These are phyloP conservation scores for Toxostoma redivivum DNA, from an alignment of 2,113 vertebrate genomes.

Conservation along the genomic window DNA sequence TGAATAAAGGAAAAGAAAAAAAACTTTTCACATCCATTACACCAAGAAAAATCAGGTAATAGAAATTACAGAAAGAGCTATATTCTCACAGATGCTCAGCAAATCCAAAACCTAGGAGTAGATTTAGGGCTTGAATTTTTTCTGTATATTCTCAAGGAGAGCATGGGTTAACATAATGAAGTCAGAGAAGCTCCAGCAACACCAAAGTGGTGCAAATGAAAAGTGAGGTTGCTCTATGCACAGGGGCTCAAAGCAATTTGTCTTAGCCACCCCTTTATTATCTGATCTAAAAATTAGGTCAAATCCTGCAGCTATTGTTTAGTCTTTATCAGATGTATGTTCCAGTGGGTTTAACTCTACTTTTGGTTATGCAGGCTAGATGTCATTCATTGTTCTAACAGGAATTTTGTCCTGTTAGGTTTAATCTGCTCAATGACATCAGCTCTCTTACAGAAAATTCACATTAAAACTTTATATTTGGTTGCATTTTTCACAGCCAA, in stretches of 20 bases:
- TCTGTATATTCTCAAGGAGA: background rate
- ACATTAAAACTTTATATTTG: background rate
- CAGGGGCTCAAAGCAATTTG: slow-evolving; percentile 34
- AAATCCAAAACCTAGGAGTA: background rate
- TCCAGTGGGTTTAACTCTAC: background rate
- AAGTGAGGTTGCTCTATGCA: background rate
- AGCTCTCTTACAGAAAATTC: background rate
- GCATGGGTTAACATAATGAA: background rate
- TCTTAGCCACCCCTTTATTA: slow-evolving; percentile 11
- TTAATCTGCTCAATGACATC: background rate
- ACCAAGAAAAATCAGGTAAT: background rate
- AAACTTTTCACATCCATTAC: background rate
- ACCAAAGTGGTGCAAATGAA: background rate
- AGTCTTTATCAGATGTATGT: background rate
- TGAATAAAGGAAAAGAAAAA: background rate
- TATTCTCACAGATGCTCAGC: background rate
- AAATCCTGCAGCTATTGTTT: slow-evolving; percentile 36
- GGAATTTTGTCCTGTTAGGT: background rate
- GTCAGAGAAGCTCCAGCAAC: background rate
- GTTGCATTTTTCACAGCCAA: background rate
- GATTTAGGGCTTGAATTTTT: background rate
- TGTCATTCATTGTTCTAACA: background rate
- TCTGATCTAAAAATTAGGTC: slow-evolving; percentile 37
- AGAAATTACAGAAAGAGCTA: background rate
- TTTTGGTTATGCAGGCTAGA: background rate